phyloP scores from a whole-genome alignment of 1,140 invertebrate species.

The Acromyrmex heyeri region DNA sequence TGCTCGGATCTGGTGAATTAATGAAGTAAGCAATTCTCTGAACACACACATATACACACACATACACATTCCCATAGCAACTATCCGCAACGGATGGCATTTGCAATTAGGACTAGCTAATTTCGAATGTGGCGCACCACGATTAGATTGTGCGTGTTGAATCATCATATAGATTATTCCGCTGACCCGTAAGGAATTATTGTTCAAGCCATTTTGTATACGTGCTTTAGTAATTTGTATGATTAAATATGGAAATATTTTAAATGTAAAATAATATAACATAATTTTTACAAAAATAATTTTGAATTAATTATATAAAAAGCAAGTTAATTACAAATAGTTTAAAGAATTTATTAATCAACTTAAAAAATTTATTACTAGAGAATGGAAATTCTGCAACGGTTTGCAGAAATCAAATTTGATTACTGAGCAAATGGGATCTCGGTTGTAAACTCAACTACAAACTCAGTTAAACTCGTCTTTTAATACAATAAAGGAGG shows the following conservation, averaged over 20 bases:
- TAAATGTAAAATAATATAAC: background rate
- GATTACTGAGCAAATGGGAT: conserved; percentile 11
- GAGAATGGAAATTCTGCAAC: conserved; percentile 11
- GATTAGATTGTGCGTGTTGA: conserved; percentile 42
- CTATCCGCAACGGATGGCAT: conserved; percentile 50
- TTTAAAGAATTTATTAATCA: background rate
- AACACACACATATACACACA: too few relatives aligned
- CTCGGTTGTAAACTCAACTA: conserved; percentile 1
- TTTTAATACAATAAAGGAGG: background rate
- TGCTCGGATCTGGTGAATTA: conserved; percentile 29
- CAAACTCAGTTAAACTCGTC: background rate
- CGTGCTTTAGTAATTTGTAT: background rate
- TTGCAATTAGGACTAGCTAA: conserved; percentile 66
- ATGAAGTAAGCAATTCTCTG: conserved; percentile 45
- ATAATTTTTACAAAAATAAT: background rate
- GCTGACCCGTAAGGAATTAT: conserved; percentile 31
- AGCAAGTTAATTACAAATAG: background rate
- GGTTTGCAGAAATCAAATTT: conserved; percentile 11
- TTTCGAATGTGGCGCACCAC: conserved; percentile 51
- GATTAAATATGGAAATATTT: background rate
- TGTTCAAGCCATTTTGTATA: conserved; percentile 40
- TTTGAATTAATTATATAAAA: background rate
- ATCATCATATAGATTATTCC: background rate
- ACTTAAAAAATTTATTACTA: background rate
- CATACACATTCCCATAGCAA: conserved; percentile 1